These are phyloP conservation scores for Biston stratarius DNA, from an alignment of 2,888 invertebrate species.

Conservation along the genomic window DNA sequence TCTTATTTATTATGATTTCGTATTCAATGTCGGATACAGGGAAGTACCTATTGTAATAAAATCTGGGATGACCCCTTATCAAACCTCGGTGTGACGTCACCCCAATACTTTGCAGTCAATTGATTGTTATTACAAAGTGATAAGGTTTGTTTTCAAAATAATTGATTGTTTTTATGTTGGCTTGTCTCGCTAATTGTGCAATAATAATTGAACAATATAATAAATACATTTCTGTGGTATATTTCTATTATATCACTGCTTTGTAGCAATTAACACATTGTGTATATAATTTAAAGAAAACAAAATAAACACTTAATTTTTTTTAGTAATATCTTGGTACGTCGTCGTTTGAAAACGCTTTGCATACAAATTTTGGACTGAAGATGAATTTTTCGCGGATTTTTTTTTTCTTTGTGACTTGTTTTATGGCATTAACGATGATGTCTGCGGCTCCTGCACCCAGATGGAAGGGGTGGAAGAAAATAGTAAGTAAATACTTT, in stretches of 20 bases:
- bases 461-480: constrained; percentile 66
- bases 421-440: constrained; percentile 54
- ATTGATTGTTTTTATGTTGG: neutral
- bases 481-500: constrained; percentile 56
- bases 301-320: too few species aligned
- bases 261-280: too few species aligned
- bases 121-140: neutral
- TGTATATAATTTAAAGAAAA: too few species aligned
- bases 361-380: constrained; percentile 24
- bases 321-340: neutral
- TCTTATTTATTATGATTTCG: too few species aligned
- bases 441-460: constrained; percentile 58
- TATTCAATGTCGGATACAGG: too few species aligned
- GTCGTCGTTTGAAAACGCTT: neutral
- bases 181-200: neutral
- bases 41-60: neutral
- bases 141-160: neutral
- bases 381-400: constrained; percentile 61
- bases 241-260: too few species aligned
- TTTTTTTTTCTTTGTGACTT: constrained; percentile 61
- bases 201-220: neutral
- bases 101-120: neutral
- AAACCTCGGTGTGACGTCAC: neutral
- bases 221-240: too few species aligned
- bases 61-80: neutral